phyloP scores from a whole-genome alignment of 2,113 vertebrate species.

The Psophia crepitans region DNA sequence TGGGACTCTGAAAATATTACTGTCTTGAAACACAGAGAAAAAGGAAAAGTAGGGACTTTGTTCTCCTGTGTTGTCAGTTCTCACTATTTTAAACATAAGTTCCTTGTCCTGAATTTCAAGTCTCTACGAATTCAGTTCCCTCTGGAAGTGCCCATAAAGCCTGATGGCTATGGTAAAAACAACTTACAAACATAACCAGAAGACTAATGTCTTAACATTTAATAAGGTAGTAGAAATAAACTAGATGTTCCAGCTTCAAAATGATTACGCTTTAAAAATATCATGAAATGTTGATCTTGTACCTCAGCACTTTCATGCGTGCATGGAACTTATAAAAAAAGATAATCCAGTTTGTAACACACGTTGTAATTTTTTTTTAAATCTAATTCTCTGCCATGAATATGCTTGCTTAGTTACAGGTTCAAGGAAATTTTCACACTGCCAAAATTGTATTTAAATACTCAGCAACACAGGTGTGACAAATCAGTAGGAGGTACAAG shows the following conservation, averaged over 20 bases:
- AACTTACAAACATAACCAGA: not conserved
- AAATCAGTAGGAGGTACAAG: not conserved
- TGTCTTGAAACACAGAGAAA: not conserved
- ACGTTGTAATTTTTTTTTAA: not conserved
- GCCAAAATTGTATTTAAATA: not conserved
- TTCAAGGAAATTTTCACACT: not conserved
- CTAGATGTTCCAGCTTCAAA: not conserved
- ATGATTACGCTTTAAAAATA: not conserved
- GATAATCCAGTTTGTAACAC: not conserved
- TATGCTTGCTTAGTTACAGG: not conserved
- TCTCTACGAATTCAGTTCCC: not conserved
- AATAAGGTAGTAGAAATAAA: not conserved
- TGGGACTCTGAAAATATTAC: not conserved
- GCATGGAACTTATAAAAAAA: not conserved
- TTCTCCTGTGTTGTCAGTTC: not conserved
- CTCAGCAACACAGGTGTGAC: not conserved
- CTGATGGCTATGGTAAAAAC: not conserved
- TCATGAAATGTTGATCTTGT: not conserved
- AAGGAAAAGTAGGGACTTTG: not conserved
- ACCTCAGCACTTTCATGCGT: fast-evolving
- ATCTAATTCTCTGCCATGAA: not conserved
- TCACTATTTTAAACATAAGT: not conserved
- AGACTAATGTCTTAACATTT: not conserved
- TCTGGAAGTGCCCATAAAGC: not conserved
- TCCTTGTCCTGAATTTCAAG: not conserved